phyloP scores from a whole-genome alignment of 2,888 invertebrate species.

The Calephelis perditalis region DNA sequence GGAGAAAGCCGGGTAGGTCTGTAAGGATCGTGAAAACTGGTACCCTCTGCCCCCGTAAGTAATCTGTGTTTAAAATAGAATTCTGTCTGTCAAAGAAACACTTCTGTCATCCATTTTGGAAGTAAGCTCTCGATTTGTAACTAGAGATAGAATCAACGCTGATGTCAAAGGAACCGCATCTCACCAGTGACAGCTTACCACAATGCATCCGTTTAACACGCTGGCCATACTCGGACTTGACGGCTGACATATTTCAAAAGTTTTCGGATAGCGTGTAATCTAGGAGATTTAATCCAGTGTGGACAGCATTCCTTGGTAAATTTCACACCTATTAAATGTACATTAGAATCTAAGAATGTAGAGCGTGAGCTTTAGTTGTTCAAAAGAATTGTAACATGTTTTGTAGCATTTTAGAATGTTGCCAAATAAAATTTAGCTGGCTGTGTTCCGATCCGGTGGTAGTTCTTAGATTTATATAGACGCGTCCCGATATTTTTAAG shows the following conservation, averaged over 20 bases:
- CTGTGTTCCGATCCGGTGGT: too few species aligned
- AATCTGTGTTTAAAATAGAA: too few species aligned
- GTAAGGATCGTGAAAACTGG: too few species aligned
- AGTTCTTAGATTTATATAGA: too few species aligned
- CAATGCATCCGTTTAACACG: conserved; percentile 74
- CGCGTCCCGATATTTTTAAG: too few species aligned
- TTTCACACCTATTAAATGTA: conserved; percentile 18
- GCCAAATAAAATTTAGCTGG: too few species aligned
- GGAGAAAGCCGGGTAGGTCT: too few species aligned
- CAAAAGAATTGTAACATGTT: too few species aligned
- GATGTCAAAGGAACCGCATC: conserved; percentile 54
- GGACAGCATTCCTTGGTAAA: conserved; percentile 15
- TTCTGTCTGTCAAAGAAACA: too few species aligned
- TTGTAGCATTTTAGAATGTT: too few species aligned
- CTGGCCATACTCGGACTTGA: conserved; percentile 68
- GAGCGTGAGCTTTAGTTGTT: too few species aligned
- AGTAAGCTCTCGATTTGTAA: conserved; percentile 5
- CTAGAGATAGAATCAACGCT: conserved; percentile 8
- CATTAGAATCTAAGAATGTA: conserved; percentile 5
- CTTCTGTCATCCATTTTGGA: conserved; percentile 5
- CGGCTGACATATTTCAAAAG: conserved; percentile 48
- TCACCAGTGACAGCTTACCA: conserved; percentile 58
- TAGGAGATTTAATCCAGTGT: conserved; percentile 17
- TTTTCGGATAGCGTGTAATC: conserved; percentile 15
- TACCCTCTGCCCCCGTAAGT: too few species aligned